Evolutionary conservation across 2,888 invertebrate species (phyloP), one percentile per base, ranked within the genome.

Genomic region (Clostera curtula): DNA sequence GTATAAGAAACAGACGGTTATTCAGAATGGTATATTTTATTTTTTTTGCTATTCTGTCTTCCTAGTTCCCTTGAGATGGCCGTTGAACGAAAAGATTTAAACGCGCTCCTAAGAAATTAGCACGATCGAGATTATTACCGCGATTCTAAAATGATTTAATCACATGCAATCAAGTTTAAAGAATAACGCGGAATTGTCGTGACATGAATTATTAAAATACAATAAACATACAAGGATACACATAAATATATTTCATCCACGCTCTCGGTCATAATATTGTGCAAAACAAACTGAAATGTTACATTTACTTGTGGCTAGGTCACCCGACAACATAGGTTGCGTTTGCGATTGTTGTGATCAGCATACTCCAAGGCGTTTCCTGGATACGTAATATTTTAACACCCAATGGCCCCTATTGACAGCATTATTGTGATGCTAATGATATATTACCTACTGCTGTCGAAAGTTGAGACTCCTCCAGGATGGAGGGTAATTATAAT

Each of bases 41-140:
- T 42, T 50, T 66, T 65, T 65, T 67, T 65, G 49, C 55, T 33
- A 35, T 19, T 35, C 48, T 46, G 35, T 52, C 69, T 75, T 75
- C 75, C 72, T 70, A 59, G 71, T 75, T 65, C 58, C 70, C 66
- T 69, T 61, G 65, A 63, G 46, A 52, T 58, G 68, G 62, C 53
- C 61, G 50, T 47, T 51, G 49, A 53, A 54, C 50, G 51, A 59
- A 56, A 62, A 64, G 61, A 66, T 42, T 56, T 60, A 47, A 63
- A 64, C 60, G 58, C 58, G 58, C 53, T 41, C 36, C 31, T 32
- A 37, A 16, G 23, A 20, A 28, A 26, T 23, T 22, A 21, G 18
- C 14, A 31, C 21, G 24, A 24, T 28, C 17, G 18, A 8, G 20
- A n/a, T 20, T 31, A 36, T 25, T 17, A 5, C 12, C 24, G 9